These are phyloP conservation scores for Lepidocyrtinus sp. DNA, from an alignment of 2,888 invertebrate genomes.

Conservation along the genomic window DNA sequence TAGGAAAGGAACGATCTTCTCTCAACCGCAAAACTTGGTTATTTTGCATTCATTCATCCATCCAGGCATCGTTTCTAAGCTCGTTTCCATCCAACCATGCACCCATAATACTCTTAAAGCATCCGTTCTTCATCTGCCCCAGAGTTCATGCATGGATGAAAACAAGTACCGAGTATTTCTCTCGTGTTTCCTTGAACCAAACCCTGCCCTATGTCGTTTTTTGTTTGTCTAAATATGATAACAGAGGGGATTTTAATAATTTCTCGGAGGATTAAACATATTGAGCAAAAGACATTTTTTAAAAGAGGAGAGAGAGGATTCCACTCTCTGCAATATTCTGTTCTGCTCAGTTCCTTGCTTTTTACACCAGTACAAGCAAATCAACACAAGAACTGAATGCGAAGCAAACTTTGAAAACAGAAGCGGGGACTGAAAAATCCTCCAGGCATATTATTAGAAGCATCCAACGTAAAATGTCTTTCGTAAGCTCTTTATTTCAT, in stretches of 20 bases:
- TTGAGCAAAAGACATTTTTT: slow-evolving; percentile 54
- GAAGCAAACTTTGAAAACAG: slow-evolving; percentile 25
- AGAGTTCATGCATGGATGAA: slow-evolving; percentile 34
- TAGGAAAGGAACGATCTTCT: not conserved
- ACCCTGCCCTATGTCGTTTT: not conserved
- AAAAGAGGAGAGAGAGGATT: slow-evolving; percentile 7
- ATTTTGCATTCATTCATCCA: slow-evolving; percentile 47
- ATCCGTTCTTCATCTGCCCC: slow-evolving; percentile 23
- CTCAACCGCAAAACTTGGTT: slow-evolving; percentile 7
- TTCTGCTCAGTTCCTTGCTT: too few species aligned
- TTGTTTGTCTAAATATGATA: slow-evolving; percentile 42
- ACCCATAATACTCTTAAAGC: slow-evolving; percentile 49
- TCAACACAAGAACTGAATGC: not conserved
- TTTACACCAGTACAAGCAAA: not conserved
- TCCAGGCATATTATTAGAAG: slow-evolving; percentile 22
- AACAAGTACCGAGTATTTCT: slow-evolving; percentile 30
- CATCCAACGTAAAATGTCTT: too few species aligned
- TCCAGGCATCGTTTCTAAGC: slow-evolving; percentile 36
- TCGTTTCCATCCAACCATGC: slow-evolving; percentile 43
- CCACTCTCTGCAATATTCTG: not conserved
- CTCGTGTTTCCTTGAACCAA: slow-evolving; percentile 12
- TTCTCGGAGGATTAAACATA: slow-evolving; percentile 68
- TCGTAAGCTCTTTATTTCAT: too few species aligned
- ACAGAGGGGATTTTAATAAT: slow-evolving; percentile 66
- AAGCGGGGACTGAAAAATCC: slow-evolving; percentile 25